Base-by-base conservation (phyloP, 2,797 vertebrate species). In the Avahi laniger region DNA sequence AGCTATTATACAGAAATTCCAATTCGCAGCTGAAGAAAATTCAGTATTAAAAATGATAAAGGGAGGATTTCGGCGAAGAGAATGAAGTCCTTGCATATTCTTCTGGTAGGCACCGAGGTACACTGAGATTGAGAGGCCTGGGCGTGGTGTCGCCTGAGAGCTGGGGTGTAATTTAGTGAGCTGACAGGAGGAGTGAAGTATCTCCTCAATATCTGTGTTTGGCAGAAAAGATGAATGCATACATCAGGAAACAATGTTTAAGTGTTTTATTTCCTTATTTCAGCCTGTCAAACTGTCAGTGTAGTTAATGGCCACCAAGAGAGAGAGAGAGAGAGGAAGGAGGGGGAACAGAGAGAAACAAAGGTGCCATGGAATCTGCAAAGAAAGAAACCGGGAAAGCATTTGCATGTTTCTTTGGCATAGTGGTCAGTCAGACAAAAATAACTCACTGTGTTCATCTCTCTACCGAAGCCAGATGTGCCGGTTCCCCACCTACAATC, bases 161-260 rank as follows among this genome's bases (percentile, higher is more conserved):
- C 97, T 93, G 97, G 96, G 97, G 98, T 99, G 98, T 99, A 99
- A 99, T 99, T 99, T 99, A 99, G 98, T 63, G 38, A 98, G 97
- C 98, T 99, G 99, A 99, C 99, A 98, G 98, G 98, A 98, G 98
- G 99, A 99, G 99, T 99, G 99, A 99, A 98, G 98, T 98, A 99
- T 99, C 98, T 99, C 98, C 98, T 99, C 98, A 98, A 98, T 99
- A 99, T 99, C 99, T 98, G 98, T 99, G 98, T 99, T 98, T 99
- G 99, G 99, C 99, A 99, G 98, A 97, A 98, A 98, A 99, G 99
- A 99, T 99, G 99, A 99, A 99, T 99, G 98, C 98, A 99, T 98
- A 99, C 99, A 99, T 99, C 98, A 98, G 98, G 98, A 98, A 98
- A 98, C 99, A 98, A 98, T 98, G 98, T 98, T 98, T 98, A 99